phyloP scores from a whole-genome alignment of 2,888 invertebrate species.

The Uropetala carovei region DNA sequence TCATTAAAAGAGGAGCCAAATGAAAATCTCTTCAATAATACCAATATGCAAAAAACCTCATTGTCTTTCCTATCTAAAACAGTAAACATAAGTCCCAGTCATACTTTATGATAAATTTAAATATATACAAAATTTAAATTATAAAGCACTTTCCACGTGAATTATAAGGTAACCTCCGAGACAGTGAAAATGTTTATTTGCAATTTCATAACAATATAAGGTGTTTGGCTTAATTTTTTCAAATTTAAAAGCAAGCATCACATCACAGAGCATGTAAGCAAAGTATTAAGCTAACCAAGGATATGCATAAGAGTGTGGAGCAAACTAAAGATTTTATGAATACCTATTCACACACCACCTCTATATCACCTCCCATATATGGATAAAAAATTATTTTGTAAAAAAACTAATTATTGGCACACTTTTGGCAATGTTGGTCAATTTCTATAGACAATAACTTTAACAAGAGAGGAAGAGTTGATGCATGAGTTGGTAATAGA shows the following conservation, averaged over 20 bases:
- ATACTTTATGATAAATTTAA: neutral
- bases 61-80: neutral
- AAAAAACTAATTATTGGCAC: neutral
- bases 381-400: neutral
- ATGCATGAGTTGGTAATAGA: neutral
- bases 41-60: neutral
- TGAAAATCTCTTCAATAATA: neutral
- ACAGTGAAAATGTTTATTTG: neutral
- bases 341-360: neutral
- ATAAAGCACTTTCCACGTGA: neutral
- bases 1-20: neutral
- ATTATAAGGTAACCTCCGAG: conserved; percentile 4
- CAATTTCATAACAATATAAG: neutral
- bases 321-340: neutral
- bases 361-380: neutral
- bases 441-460: neutral
- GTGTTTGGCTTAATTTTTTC: neutral
- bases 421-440: neutral
- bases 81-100: neutral
- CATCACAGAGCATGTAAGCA: conserved; percentile 8
- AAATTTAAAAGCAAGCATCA: neutral
- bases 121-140: neutral
- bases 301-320: conserved; percentile 14
- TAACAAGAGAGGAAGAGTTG: neutral
- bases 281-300: conserved; percentile 12